Evolutionary conservation across 2,888 invertebrate species (phyloP), one percentile per base, ranked within the genome.

Genomic region (Chamaedrilus cognettii): DNA sequence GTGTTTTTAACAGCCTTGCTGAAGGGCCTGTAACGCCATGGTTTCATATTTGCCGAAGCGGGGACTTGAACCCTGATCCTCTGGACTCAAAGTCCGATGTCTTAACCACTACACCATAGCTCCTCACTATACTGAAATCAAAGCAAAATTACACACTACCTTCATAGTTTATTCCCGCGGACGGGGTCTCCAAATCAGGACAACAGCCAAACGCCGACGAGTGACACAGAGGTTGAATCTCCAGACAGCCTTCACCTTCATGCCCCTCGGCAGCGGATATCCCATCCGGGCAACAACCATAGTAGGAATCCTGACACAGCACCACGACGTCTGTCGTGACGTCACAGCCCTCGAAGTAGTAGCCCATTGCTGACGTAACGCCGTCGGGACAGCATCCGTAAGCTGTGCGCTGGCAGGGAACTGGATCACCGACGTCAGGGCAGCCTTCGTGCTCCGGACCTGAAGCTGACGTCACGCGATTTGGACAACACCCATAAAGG

Each of bases 321-420:
- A 15, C 42, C 19, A 42, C 42, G 19, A 19, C 19, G 42, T 19
- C 19, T 42, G 42, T 42, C 11, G 42, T 15, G 28, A 32, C n/a
- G 19, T 11, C 55, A 26, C 55, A 52, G 7, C 55, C 55, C 26
- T 26, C 26, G 15, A 19, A 19, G 28, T 19, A 15, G 28, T 23
- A 15, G 28, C 55, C 55, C 2, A 11, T 7, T 3, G 60, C 94
- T 1, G 91, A 87, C 52, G 89, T 88, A 76, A 91, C 89, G 79
- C 94, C 92, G 79, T 97, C 96, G 0, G 91, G 92, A 77, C 96
- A 97, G 83, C 96, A 97, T n/a, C 94, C 93, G 61, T 70, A 73
- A 23, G 26, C 31, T 7, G 71, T 65, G 3, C 70, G 77, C 32
- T 78, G 78, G 71, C 87, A 87, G 26, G 11, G 55, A 26, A 52